A percentile compares a stretch with the other conserved stretches of the same genome.
Evolutionary conservation across 2,888 invertebrate species (phyloP).

Genomic region (Ornithoptera priamus): DNA sequence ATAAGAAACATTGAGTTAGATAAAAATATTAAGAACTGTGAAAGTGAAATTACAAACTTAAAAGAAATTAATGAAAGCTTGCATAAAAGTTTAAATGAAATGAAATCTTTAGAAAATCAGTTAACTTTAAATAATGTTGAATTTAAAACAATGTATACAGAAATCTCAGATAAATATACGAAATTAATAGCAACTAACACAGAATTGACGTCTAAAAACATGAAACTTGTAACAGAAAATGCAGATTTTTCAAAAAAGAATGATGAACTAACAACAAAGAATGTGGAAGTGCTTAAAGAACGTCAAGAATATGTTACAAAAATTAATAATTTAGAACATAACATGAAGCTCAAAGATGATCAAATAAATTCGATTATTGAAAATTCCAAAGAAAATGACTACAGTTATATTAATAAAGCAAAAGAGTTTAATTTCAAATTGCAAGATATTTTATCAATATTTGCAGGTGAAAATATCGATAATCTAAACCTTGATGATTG

Average conservation of each 20-base stretch:
- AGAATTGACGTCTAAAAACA: not conserved
- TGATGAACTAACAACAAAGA: too few relatives aligned
- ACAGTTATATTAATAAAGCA: conserved; percentile 44
- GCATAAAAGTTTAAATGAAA: conserved; percentile 34
- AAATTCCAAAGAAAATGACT: conserved; percentile 36
- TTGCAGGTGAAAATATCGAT: conserved; percentile 48
- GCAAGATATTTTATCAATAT: conserved; percentile 43
- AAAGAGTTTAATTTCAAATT: conserved; percentile 44
- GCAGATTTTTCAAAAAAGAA: too few relatives aligned
- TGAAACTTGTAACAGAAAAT: not conserved
- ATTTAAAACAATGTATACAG: conserved; percentile 38
- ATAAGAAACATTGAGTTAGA: conserved; percentile 39
- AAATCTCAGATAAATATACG: conserved; percentile 30
- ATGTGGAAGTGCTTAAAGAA: conserved; percentile 38
- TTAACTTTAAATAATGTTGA: conserved; percentile 39
- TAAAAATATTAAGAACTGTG: conserved; percentile 33
- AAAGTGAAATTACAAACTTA: conserved; percentile 33
- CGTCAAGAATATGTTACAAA: conserved; percentile 38
- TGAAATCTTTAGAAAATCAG: conserved; percentile 35
- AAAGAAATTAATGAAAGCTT: conserved; percentile 44
- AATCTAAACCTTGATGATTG: conserved; percentile 47
- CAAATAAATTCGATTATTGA: conserved; percentile 43
- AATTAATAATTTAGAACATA: conserved; percentile 42
- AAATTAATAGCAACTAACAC: not conserved
- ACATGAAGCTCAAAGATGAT: conserved; percentile 43